phyloP scores from a whole-genome alignment of 2,113 vertebrate genomes.

The Bos taurus region ARS-UCD2.0 NC_037334.1:104340001-104340500 shows the following conservation, averaged over 20 bases:
- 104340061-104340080: rapidly evolving
- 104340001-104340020: not conserved
- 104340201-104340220: not conserved
- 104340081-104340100: not conserved
- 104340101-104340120: not conserved
- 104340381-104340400: not conserved
- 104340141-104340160: not conserved
- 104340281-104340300: not conserved
- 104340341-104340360: not conserved
- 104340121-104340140: not conserved
- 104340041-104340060: not conserved
- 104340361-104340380: not conserved
- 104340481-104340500: not conserved
- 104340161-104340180: not conserved
- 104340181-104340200: not conserved
- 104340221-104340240: not conserved
- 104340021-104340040: not conserved
- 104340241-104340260: not conserved
- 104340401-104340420: not conserved
- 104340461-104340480: not conserved
- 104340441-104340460: not conserved
- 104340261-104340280: not conserved
- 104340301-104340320: not conserved
- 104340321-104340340: not conserved
- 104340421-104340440: not conserved